Evolutionary conservation across 2,113 vertebrate species (phyloP).

Genomic region (Emydura subglobosa): DNA sequence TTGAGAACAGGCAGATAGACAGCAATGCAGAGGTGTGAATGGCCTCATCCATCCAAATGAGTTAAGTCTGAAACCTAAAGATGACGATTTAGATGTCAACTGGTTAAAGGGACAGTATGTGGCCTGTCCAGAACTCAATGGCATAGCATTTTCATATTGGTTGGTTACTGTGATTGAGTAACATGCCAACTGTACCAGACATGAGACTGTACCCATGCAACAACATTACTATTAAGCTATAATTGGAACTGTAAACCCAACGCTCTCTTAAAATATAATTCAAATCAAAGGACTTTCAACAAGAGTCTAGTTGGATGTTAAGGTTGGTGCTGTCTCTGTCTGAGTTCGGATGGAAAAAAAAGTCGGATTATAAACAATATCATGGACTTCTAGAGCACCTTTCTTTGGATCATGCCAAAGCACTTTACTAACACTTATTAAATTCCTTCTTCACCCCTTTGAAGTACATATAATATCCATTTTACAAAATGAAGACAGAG

Average conservation of each 20-base stretch:
- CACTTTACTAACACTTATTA: fast-evolving
- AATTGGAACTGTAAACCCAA: neutral
- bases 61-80: neutral
- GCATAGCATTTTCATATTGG: neutral
- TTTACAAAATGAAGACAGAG: neutral
- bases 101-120: neutral
- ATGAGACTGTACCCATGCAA: neutral
- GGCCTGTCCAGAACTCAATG: neutral
- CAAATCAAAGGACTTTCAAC: neutral
- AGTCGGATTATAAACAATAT: neutral
- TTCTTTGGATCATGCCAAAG: neutral
- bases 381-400: neutral
- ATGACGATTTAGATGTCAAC: neutral
- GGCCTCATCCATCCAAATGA: neutral
- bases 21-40: neutral
- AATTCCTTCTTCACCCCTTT: fast-evolving
- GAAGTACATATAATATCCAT: neutral
- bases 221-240: neutral
- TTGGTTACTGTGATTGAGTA: neutral
- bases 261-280: neutral
- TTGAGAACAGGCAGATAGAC: neutral
- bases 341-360: neutral
- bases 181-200: neutral
- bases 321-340: neutral
- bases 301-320: neutral